Evolutionary conservation across 2,888 invertebrate genomes (phyloP).

Genomic region (Drosophila percnosoma): DNA sequence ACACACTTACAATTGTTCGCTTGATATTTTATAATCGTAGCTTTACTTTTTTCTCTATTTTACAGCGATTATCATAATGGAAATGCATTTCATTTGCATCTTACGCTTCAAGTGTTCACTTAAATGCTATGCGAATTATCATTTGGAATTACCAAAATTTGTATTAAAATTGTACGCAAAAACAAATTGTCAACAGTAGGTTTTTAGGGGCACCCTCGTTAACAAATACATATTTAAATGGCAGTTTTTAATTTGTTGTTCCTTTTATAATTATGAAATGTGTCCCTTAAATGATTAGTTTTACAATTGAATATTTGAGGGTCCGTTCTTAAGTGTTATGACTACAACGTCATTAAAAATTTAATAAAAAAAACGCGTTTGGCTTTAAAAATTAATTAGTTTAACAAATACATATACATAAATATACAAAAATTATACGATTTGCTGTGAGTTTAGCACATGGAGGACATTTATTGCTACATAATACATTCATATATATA

Average conservation of each 20-base stretch:
- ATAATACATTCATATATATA: constrained; percentile 60
- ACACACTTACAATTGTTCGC: constrained; percentile 69
- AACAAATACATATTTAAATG: constrained; percentile 63
- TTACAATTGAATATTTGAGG: constrained; percentile 25
- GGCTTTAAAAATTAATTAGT: constrained; percentile 61
- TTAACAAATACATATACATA: constrained; percentile 72
- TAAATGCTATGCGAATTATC: constrained; percentile 59
- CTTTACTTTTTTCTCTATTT: constrained; percentile 54
- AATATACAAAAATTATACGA: constrained; percentile 54
- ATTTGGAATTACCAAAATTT: constrained; percentile 38
- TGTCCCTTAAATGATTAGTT: constrained; percentile 42
- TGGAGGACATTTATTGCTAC: constrained; percentile 82
- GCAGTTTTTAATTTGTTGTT: constrained; percentile 55
- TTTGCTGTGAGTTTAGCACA: constrained; percentile 79
- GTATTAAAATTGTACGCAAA: constrained; percentile 38
- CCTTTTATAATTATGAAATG: constrained; percentile 21
- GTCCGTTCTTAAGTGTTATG: constrained; percentile 69
- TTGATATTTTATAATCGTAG: constrained; percentile 10
- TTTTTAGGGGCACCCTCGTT: constrained; percentile 5
- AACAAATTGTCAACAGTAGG: constrained; percentile 59
- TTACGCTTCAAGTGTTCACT: constrained; percentile 52
- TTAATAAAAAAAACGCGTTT: constrained; percentile 69
- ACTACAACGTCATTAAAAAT: constrained; percentile 83
- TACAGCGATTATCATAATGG: constrained; percentile 62
- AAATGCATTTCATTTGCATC: constrained; percentile 50